Base-by-base conservation (phyloP, 2,797 vertebrate genomes). In the Lagorchestes hirsutus region DNA sequence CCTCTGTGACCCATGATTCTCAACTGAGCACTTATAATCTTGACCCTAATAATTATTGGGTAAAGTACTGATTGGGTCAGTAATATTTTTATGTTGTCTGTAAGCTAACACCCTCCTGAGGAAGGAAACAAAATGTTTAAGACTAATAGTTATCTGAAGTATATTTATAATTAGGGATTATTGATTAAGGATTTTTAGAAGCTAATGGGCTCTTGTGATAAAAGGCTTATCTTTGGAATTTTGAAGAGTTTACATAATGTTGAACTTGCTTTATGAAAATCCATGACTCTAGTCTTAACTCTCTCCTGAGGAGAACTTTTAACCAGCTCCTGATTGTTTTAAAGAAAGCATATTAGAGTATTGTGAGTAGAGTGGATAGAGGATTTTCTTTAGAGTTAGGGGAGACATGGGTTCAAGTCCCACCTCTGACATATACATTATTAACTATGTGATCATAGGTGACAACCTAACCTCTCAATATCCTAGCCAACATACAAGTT, bases 111-210 rank as follows among this genome's bases (percentile, higher is more conserved):
- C 74, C 40, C 97, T 97, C 93, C 94, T 92, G 97, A 96, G 96
- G 95, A 97, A 91, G 96, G 97, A 97, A 93, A 57, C 93, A 95
- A 97, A 97, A 97, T 97, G 96, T 97, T 97, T 97, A 95, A 93
- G 91, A 96, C 34, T 96, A 92, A 96, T 97, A 97, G 95, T 97
- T 98, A 97, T 96, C 94, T 97, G 96, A 97, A 97, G 92, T 97
- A 97, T 96, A 90, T 97, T 98, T 98, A 10, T 97, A 97, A 98
- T 98, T 97, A 97, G 96, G 92, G 95, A 96, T 97, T 98, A 98
- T 98, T 95, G 97, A 98, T 98, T 97, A 67, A 40, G 56, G 58
- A 16, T 91, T 97, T 98, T 96, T 94, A 59, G 18, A 94, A 97
- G 94, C 95, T 95, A 98, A 97, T 55, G 62, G 92, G 93, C 93